Percentiles rank a stretch among this genome's conserved stretches.
Conservation (phyloP, 2,888 invertebrate species). For the Lacanobia wlatinum region DNA sequence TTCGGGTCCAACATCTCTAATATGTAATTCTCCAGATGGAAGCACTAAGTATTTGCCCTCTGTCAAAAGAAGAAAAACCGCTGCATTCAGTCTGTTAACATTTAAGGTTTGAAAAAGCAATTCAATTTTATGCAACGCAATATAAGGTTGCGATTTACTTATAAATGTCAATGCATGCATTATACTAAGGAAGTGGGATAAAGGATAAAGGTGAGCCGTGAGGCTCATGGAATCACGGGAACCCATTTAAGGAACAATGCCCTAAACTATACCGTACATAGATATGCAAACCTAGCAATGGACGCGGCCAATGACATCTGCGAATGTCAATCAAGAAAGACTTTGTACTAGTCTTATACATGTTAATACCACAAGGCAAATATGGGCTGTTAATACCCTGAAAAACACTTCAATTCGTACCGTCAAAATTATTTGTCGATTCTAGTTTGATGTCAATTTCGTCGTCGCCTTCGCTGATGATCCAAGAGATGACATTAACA, state of each 20-base stretch:
- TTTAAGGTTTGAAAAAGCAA: slow-evolving; percentile 35
- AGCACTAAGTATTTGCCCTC: slow-evolving; percentile 98
- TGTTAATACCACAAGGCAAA: slow-evolving; percentile 41
- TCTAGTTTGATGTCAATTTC: slow-evolving; percentile 88
- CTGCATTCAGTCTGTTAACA: slow-evolving; percentile 43
- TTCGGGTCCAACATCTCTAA: slow-evolving; percentile 98
- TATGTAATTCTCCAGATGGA: slow-evolving; percentile 98
- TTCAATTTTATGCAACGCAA: slow-evolving; percentile 72
- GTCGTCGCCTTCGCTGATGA: slow-evolving; percentile 93
- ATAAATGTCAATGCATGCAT: slow-evolving; percentile 85
- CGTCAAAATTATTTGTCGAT: slow-evolving; percentile 80
- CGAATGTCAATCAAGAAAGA: slow-evolving; percentile 7
- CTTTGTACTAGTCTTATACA: slow-evolving; percentile 18
- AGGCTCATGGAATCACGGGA: slow-evolving; percentile 90
- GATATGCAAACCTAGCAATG: slow-evolving; percentile 36
- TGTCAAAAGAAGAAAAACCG: slow-evolving; percentile 79
- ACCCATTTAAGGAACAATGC: slow-evolving; percentile 75
- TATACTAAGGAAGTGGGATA: slow-evolving; percentile 91
- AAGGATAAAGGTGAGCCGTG: slow-evolving; percentile 90
- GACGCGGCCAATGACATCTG: slow-evolving; percentile 27
- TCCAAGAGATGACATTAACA: slow-evolving; percentile 96
- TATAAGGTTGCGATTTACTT: slow-evolving; percentile 87
- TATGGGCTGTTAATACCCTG: slow-evolving; percentile 54
- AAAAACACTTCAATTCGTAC: slow-evolving; percentile 74
- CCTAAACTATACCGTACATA: slow-evolving; percentile 74